A percentile compares a stretch with the other conserved stretches of the same genome.
phyloP scores from a whole-genome alignment of 2,888 invertebrate species.

The Oxyteleia sp. region DNA sequence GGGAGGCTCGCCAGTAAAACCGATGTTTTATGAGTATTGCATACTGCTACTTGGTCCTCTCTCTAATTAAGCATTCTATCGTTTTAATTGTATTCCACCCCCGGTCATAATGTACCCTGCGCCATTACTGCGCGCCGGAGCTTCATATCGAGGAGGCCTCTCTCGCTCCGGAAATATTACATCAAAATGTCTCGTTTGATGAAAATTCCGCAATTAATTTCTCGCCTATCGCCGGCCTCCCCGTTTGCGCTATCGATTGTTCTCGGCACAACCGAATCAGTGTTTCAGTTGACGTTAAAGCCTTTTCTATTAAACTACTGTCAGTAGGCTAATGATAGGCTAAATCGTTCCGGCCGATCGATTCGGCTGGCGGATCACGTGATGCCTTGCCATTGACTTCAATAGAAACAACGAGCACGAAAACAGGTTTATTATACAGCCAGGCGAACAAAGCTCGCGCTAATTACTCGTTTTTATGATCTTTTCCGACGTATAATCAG shows the following conservation, averaged over 20 bases:
- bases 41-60: constrained; percentile 79
- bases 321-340: constrained; percentile 55
- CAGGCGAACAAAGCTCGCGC: constrained; percentile 82
- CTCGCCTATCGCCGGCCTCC: constrained; percentile 38
- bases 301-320: constrained; percentile 51
- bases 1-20: constrained; percentile 78
- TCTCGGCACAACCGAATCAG: constrained; percentile 23
- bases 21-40: constrained; percentile 82
- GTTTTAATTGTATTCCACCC: constrained; percentile 81
- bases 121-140: constrained; percentile 66
- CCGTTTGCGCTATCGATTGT: constrained; percentile 41
- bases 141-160: constrained; percentile 50
- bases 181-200: constrained; percentile 63
- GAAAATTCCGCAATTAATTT: constrained; percentile 68
- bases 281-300: constrained; percentile 46
- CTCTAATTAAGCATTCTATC: constrained; percentile 84
- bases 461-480: constrained; percentile 86
- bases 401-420: constrained; percentile 64
- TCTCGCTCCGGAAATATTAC: constrained; percentile 63
- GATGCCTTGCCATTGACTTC: constrained; percentile 49
- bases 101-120: constrained; percentile 62
- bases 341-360: constrained; percentile 62
- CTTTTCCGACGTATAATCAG: constrained; percentile 85
- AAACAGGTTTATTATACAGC: constrained; percentile 71
- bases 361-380: constrained; percentile 67